These are phyloP conservation scores for Drosophila acutilabella DNA, from an alignment of 2,888 invertebrate species.

Conservation along the genomic window DNA sequence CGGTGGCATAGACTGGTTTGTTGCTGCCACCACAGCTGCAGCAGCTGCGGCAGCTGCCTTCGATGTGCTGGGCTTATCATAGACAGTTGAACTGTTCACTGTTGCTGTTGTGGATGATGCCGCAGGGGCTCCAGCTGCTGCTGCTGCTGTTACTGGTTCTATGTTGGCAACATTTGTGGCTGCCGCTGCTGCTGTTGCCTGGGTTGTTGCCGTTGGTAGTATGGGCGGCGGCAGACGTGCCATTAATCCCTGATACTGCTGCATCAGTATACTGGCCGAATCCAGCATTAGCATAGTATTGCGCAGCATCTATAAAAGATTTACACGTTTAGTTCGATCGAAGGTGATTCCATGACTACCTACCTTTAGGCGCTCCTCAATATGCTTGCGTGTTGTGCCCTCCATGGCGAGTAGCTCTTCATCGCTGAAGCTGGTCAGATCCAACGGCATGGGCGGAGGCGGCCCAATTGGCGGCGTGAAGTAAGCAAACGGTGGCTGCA, in stretches of 20 bases:
- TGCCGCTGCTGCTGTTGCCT: constrained; percentile 18
- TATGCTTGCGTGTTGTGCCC: constrained; percentile 93
- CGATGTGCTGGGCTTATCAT: constrained; percentile 70
- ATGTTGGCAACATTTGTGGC: neutral
- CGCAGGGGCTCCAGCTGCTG: constrained; percentile 23
- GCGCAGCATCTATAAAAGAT: constrained; percentile 88
- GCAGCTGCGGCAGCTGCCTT: constrained; percentile 60
- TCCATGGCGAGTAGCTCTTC: constrained; percentile 96
- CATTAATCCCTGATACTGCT: constrained; percentile 93
- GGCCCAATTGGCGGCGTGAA: constrained; percentile 86
- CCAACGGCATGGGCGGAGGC: constrained; percentile 92
- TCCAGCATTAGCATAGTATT: constrained; percentile 96
- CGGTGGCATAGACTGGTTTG: constrained; percentile 21
- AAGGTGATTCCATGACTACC: constrained; percentile 47
- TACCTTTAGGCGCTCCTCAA: constrained; percentile 95
- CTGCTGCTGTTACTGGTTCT: constrained; percentile 20
- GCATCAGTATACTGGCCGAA: constrained; percentile 96
- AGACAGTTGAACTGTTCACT: constrained; percentile 30
- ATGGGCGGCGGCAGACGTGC: constrained; percentile 85
- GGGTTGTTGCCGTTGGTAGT: constrained; percentile 6
- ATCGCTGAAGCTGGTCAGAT: constrained; percentile 90
- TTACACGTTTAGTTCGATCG: neutral
- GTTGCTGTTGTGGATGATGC: constrained; percentile 19
- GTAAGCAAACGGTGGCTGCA: constrained; percentile 87
- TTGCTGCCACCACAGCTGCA: constrained; percentile 26